Evolutionary conservation across 2,797 vertebrate species (phyloP), one percentile per base, ranked within the genome.

Genomic region (Tokudaia muenninki): DNA sequence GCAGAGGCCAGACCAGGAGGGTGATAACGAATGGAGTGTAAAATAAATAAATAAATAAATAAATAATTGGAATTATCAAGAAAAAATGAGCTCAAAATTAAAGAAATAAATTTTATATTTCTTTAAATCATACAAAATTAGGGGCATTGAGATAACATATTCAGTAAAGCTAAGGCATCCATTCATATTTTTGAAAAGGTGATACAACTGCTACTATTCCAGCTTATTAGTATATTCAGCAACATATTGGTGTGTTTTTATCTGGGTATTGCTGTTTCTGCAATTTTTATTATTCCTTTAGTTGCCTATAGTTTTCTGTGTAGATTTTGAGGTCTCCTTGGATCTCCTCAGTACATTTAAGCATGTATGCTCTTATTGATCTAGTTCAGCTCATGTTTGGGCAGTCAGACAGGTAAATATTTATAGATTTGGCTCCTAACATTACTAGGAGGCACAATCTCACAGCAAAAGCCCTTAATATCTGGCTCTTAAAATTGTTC

Each of bases 51-150:
- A 50, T 50, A 50, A 50, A 50, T 50, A 50, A 11, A 50, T 50
- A 50, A 11, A 50, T 50, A 50, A 11, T 10, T 50, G 41, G 41
- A 50, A 50, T 50, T 50, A 6, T 50, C 10, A n/a, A 47, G 13
- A 91, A n/a, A 92, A 61, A 5, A 79, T 44, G 16, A 21, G 13
- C 72, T 93, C 93, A 94, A 87, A 61, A 72, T 52, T 78, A 96
- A 44, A 37, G 65, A 86, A 91, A 55, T 90, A 44, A 81, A 81
- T 59, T 37, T 55, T 0, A 0, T 0, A 0, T 65, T 83, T 75
- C 86, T 29, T 93, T 31, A 93, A 22, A 72, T 87, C 11, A 52
- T 57, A 24, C 1, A 80, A 87, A 83, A 59, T 63, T 26, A 89
- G 44, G 21, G 29, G 6, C 26, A 87, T 2, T 79, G 77, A 75